Percentiles rank a stretch among this genome's conserved stretches.
Conservation (phyloP, 1,140 invertebrate species). For the Pentalonia nigronervosa region DNA sequence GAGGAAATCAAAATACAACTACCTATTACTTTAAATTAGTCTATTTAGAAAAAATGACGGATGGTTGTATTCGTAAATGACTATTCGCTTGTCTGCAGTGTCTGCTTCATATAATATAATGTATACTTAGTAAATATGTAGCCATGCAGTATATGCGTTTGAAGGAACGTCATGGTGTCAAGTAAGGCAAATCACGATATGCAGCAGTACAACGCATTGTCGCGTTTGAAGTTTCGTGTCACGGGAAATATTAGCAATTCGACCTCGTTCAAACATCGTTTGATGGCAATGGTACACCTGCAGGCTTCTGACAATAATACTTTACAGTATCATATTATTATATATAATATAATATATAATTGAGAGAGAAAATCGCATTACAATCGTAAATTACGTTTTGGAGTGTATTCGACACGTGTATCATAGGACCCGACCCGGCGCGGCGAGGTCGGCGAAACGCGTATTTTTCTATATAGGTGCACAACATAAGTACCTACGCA, state of each 20-base stretch:
- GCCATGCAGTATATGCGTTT: background rate
- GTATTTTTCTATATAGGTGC: background rate
- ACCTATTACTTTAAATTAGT: background rate
- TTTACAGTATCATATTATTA: background rate
- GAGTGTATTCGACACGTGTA: slow-evolving; percentile 10
- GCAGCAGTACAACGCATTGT: background rate
- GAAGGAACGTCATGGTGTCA: background rate
- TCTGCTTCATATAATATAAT: background rate
- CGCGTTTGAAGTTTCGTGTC: background rate
- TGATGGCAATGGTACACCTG: background rate
- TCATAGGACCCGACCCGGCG: background rate
- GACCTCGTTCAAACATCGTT: background rate
- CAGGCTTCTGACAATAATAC: background rate
- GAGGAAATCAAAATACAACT: background rate
- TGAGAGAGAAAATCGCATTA: slow-evolving; percentile 3
- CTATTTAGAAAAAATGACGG: background rate
- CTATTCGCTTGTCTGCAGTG: background rate
- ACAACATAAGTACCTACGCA: background rate
- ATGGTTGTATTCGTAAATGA: background rate
- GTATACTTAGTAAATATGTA: background rate
- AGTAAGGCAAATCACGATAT: slow-evolving; percentile 10
- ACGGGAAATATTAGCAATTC: background rate
- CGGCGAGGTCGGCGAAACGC: background rate
- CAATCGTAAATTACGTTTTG: slow-evolving; percentile 16
- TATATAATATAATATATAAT: background rate